These are phyloP conservation scores for Lordiphosa clarofinis DNA, from an alignment of 1,140 invertebrate genomes.

Conservation along the genomic window DNA sequence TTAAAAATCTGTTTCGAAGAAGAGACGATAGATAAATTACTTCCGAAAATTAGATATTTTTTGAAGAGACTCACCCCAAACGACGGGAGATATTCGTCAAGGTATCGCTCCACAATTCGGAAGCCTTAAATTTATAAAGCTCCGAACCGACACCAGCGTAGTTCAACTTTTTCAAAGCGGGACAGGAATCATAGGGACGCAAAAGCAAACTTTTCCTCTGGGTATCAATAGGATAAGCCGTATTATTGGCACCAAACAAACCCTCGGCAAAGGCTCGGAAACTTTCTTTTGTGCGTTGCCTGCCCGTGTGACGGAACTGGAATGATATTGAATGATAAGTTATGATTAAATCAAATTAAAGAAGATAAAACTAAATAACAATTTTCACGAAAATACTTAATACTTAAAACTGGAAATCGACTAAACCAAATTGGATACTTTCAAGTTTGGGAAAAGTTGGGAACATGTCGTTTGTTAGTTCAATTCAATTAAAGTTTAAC, in stretches of 20 bases:
- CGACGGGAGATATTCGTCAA: constrained; percentile 53
- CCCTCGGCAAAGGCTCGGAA: constrained; percentile 84
- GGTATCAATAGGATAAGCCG: constrained; percentile 77
- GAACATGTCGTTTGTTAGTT: no score
- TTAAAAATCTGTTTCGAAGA: constrained; percentile 79
- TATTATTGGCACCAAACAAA: constrained; percentile 82
- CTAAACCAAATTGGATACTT: no score
- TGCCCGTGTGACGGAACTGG: constrained; percentile 85
- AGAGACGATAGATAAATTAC: background rate
- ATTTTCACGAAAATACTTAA: no score
- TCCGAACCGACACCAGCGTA: constrained; percentile 64
- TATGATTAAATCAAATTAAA: no score
- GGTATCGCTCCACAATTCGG: constrained; percentile 53
- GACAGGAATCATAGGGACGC: constrained; percentile 80
- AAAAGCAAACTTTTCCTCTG: constrained; percentile 81
- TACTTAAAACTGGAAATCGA: no score
- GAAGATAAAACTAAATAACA: no score
- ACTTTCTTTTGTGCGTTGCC: constrained; percentile 84
- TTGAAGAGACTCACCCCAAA: constrained; percentile 55
- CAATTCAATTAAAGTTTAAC: no score
- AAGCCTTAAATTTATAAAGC: constrained; percentile 50
- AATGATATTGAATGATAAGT: no score
- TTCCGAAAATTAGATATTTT: background rate
- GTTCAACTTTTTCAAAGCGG: constrained; percentile 51
- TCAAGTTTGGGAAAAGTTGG: no score